A percentile compares a stretch with the other conserved stretches of the same genome.
Evolutionary conservation across 2,113 vertebrate genomes (phyloP).

Genomic region (Echinops telfairi): DNA sequence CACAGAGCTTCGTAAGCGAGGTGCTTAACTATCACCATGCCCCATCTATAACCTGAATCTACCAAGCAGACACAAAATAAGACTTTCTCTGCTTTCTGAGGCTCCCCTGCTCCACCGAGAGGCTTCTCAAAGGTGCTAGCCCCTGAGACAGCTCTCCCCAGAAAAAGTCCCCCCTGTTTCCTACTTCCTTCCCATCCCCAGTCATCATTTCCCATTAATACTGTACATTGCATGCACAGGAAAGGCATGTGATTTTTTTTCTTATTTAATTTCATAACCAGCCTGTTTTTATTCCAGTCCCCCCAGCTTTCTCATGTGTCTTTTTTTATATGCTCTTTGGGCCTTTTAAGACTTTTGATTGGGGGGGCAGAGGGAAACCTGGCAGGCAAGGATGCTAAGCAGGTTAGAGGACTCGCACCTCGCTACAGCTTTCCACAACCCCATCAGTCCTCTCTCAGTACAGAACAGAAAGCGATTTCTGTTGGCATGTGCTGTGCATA

Average conservation of each 20-base stretch:
- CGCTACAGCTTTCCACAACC: constrained; percentile 1
- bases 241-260: constrained; percentile 66
- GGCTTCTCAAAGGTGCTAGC: constrained; percentile 75
- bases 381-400: constrained; percentile 48
- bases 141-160: not conserved
- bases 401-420: not conserved
- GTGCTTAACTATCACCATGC: not conserved
- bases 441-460: not conserved
- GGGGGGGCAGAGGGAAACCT: constrained; percentile 4
- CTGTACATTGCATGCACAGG: constrained; percentile 66
- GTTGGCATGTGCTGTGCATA: not conserved
- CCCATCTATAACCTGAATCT: not conserved
- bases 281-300: constrained; percentile 52
- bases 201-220: constrained; percentile 67
- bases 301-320: constrained; percentile 21
- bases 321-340: constrained; percentile 56
- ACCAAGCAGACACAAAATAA: not conserved
- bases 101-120: not conserved
- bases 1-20: not conserved
- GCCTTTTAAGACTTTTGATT: constrained; percentile 68
- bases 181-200: constrained; percentile 35
- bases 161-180: not conserved
- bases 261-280: constrained; percentile 54
- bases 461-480: not conserved
- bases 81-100: constrained; percentile 26